phyloP scores from a whole-genome alignment of 2,113 vertebrate species.

The Theristicus caerulescens region DNA sequence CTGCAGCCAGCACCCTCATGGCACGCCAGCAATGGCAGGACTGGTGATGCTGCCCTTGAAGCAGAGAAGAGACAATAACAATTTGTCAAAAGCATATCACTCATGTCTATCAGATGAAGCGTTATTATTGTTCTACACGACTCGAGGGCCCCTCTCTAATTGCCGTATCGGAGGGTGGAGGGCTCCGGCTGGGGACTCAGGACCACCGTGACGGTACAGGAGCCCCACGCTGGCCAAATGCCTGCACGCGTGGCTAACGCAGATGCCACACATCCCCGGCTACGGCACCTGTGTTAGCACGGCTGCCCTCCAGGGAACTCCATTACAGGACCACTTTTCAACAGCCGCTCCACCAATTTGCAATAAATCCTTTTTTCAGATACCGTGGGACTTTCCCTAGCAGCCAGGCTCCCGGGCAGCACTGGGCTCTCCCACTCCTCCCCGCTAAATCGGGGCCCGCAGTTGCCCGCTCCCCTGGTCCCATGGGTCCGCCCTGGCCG shows the following conservation, averaged over 20 bases:
- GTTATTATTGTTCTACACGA: too few species aligned
- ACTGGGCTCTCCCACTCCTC: background rate
- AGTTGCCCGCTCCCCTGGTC: accelerated
- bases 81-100: background rate
- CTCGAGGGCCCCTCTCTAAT: background rate
- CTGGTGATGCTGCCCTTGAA: background rate
- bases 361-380: background rate
- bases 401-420: background rate
- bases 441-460: background rate
- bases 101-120: background rate
- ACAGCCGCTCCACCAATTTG: too few species aligned
- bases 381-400: background rate
- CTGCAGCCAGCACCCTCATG: background rate
- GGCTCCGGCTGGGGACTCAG: background rate
- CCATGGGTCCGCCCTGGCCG: accelerated
- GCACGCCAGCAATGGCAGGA: background rate
- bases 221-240: background rate
- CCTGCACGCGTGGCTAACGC: too few species aligned
- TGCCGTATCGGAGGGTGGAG: background rate
- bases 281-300: background rate
- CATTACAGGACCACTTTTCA: too few species aligned
- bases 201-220: background rate
- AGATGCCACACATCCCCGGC: background rate
- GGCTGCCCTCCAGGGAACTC: too few species aligned
- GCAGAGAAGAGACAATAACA: background rate